Percentiles rank a stretch among this genome's conserved stretches.
Evolutionary conservation across 1,140 invertebrate genomes (phyloP).

Genomic region (Drosophila pectinifera): DNA sequence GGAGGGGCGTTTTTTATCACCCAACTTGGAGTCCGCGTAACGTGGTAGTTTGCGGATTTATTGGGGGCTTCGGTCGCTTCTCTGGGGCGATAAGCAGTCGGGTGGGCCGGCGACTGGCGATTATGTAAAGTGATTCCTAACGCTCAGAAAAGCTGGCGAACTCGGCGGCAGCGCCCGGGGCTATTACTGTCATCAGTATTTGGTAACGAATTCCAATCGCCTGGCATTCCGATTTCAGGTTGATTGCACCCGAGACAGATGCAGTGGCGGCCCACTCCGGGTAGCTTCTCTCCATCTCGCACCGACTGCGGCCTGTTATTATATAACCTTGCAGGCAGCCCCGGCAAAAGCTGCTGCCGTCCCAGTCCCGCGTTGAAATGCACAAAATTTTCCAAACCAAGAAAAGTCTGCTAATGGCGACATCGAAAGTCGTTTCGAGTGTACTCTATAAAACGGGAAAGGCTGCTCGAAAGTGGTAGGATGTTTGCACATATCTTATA

Average conservation of each 20-base stretch:
- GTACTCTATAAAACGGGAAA: slow-evolving; percentile 17
- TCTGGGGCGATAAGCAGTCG: slow-evolving; percentile 8
- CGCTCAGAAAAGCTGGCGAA: slow-evolving; percentile 35
- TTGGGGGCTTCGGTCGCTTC: slow-evolving; percentile 44
- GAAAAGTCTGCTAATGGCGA: slow-evolving; percentile 77
- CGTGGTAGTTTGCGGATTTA: slow-evolving; percentile 54
- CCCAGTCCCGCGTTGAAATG: slow-evolving; percentile 48
- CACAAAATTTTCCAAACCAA: slow-evolving; percentile 56
- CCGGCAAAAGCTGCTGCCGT: slow-evolving; percentile 30
- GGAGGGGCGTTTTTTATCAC: slow-evolving; percentile 17
- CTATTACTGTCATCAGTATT: slow-evolving; percentile 72
- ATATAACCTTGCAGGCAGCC: slow-evolving; percentile 67
- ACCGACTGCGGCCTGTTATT: slow-evolving; percentile 55
- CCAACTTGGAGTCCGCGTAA: slow-evolving; percentile 57
- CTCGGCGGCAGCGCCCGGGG: slow-evolving; percentile 6
- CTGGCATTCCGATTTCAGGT: slow-evolving; percentile 66
- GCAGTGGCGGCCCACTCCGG: slow-evolving; percentile 31
- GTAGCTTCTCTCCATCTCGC: slow-evolving; percentile 30
- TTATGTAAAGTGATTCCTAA: slow-evolving; percentile 60
- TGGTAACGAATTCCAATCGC: slow-evolving; percentile 74
- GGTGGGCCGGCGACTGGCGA: neutral
- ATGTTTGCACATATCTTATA: neutral
- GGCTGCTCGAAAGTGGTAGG: neutral
- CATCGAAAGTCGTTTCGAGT: slow-evolving; percentile 68
- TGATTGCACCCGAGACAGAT: slow-evolving; percentile 54